Evolutionary conservation across 1,140 invertebrate species (phyloP).

Genomic region (Latrodectus geometricus): DNA sequence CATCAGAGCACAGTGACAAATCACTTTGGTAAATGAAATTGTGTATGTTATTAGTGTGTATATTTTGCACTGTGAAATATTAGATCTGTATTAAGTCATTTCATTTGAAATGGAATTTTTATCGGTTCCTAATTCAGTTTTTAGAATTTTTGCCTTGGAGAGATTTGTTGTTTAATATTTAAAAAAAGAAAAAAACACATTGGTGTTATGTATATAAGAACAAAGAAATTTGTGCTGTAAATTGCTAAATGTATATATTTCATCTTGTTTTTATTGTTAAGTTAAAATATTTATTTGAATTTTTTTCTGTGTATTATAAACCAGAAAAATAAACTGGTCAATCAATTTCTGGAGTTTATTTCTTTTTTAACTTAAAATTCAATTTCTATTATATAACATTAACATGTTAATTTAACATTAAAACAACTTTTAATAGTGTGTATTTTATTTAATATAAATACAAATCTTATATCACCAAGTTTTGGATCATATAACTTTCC

Average conservation of each 20-base stretch:
- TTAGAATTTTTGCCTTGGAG: neutral
- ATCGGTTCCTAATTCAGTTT: neutral
- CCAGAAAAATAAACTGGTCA: conserved; percentile 54
- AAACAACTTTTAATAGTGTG: too few relatives aligned
- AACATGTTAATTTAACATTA: too few relatives aligned
- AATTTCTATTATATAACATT: too few relatives aligned
- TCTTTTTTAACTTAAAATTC: neutral
- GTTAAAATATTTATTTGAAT: conserved; percentile 25
- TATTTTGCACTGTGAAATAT: neutral
- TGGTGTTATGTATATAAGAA: conserved; percentile 39
- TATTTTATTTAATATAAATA: too few relatives aligned
- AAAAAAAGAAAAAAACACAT: neutral
- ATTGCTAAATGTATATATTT: conserved; percentile 45
- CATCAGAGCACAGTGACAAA: neutral
- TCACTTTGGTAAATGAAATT: neutral
- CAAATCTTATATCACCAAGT: too few relatives aligned
- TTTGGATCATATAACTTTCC: too few relatives aligned
- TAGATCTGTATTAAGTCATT: neutral
- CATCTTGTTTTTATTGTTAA: conserved; percentile 43
- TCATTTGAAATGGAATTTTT: neutral
- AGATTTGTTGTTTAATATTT: conserved; percentile 20
- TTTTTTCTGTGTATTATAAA: conserved; percentile 45
- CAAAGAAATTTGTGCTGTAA: conserved; percentile 39
- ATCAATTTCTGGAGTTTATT: neutral
- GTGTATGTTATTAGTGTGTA: neutral